These are phyloP conservation scores for Neopipo cinnamomea DNA, from an alignment of 2,113 vertebrate genomes.

Conservation along the genomic window DNA sequence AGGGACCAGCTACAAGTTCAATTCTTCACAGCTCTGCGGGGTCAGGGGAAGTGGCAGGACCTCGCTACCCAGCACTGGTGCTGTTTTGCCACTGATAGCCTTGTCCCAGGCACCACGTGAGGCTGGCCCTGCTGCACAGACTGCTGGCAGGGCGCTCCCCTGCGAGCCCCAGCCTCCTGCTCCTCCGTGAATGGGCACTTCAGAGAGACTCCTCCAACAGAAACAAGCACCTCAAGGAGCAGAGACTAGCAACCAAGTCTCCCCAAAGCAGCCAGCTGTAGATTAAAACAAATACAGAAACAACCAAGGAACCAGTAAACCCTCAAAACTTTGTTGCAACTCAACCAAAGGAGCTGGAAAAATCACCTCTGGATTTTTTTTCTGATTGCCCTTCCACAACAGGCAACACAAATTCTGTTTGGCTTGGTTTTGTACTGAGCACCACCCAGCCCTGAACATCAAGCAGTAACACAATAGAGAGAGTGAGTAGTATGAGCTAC, in stretches of 20 bases:
- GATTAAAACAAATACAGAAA: neutral
- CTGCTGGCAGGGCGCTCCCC: rapidly evolving
- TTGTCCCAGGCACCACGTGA: rapidly evolving
- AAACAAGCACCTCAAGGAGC: neutral
- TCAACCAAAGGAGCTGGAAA: neutral
- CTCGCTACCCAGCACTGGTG: neutral
- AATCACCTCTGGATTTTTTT: neutral
- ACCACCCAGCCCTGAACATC: neutral
- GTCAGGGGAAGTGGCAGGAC: neutral
- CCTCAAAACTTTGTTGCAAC: neutral
- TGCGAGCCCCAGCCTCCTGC: neutral
- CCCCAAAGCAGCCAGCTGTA: neutral
- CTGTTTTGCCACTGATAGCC: neutral
- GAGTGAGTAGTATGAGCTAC: rapidly evolving
- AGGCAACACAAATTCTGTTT: neutral
- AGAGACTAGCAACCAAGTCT: neutral
- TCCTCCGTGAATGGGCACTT: neutral
- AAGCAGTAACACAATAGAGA: neutral
- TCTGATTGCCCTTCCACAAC: neutral
- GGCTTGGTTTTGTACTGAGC: neutral
- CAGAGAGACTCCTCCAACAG: neutral
- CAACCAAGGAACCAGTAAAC: neutral
- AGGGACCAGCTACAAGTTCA: neutral
- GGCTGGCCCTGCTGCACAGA: neutral
- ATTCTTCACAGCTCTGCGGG: neutral